phyloP scores from a whole-genome alignment of 2,113 vertebrate genomes.

The Crotalus tigris region DNA sequence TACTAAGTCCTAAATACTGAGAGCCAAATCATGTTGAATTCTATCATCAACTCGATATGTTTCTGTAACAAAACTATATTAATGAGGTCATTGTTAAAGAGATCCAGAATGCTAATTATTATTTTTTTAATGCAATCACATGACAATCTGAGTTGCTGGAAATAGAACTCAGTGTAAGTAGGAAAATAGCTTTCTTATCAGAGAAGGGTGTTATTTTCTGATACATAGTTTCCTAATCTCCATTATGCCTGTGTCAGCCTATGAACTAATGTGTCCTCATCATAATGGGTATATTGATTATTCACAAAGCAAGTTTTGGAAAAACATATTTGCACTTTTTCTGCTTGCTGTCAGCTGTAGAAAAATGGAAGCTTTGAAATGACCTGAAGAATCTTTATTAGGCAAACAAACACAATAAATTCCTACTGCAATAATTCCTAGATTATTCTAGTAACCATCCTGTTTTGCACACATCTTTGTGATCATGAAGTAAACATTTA shows the following conservation, averaged over 20 bases:
- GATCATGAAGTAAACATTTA: background rate
- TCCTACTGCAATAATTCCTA: background rate
- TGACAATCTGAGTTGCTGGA: background rate
- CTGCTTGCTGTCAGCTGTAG: no score
- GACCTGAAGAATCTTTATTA: background rate
- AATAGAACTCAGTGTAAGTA: background rate
- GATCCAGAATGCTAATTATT: background rate
- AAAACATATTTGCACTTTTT: background rate
- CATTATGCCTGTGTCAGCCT: background rate
- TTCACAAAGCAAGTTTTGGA: background rate
- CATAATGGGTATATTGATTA: background rate
- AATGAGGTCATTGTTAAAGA: background rate
- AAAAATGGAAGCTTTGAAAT: background rate
- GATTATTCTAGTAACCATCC: background rate
- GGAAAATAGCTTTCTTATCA: background rate
- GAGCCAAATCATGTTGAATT: background rate
- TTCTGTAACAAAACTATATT: background rate
- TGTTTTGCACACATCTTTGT: background rate
- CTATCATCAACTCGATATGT: background rate
- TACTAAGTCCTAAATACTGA: conserved; percentile 10
- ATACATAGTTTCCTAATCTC: background rate
- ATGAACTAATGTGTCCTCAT: background rate
- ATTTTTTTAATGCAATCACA: background rate
- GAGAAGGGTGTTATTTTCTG: background rate
- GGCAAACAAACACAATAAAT: background rate